Conservation (phyloP, 2,888 invertebrate species). For the Bellardia bayeri region DNA sequence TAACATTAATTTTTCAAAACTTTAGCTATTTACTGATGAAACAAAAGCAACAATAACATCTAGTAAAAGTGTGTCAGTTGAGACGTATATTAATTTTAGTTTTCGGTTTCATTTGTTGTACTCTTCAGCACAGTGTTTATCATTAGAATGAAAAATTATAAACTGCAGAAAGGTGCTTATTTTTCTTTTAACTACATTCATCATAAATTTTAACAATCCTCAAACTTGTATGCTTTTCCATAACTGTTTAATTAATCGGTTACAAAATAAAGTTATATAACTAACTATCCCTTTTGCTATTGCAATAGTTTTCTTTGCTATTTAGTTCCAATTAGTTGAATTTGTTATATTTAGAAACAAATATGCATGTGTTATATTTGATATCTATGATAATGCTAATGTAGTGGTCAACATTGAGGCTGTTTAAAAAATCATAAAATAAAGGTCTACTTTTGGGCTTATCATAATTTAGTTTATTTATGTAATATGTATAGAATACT, state of each 20-base stretch:
- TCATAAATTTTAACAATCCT: background rate
- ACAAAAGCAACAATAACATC: too few species aligned
- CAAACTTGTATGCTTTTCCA: background rate
- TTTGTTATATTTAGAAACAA: background rate
- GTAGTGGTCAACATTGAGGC: constrained; percentile 30
- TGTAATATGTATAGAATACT: background rate
- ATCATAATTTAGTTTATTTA: constrained; percentile 57
- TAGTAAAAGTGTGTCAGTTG: too few species aligned
- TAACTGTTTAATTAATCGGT: constrained; percentile 13
- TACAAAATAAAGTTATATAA: background rate
- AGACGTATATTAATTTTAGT: too few species aligned
- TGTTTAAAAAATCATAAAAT: constrained; percentile 37
- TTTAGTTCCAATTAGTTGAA: constrained; percentile 18
- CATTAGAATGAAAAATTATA: constrained; percentile 7
- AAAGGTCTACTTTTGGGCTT: constrained; percentile 38
- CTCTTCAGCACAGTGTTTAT: background rate
- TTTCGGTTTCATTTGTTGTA: too few species aligned
- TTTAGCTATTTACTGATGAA: too few species aligned
- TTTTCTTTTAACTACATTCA: background rate
- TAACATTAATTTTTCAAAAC: too few species aligned
- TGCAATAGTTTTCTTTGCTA: background rate
- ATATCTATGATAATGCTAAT: background rate
- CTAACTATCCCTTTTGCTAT: background rate
- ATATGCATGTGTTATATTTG: background rate
- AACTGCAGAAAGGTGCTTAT: background rate